These are phyloP conservation scores for Pocota personata DNA, from an alignment of 2,888 invertebrate genomes.

Conservation along the genomic window DNA sequence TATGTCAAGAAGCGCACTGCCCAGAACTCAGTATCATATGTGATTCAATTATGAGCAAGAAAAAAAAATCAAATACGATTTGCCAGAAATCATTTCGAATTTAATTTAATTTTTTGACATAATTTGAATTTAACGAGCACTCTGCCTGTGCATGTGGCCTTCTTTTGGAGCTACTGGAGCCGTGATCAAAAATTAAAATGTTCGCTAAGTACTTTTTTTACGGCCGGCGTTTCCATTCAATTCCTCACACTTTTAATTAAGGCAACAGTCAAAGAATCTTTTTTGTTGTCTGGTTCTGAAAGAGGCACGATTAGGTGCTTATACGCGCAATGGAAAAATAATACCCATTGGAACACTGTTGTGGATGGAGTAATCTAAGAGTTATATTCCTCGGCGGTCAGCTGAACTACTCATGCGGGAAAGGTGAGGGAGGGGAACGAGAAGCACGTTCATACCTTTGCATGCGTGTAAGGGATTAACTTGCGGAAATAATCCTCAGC, in stretches of 20 bases:
- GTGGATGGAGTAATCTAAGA: slow-evolving; percentile 63
- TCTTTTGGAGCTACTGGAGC: slow-evolving; percentile 11
- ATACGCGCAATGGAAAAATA: slow-evolving; percentile 35
- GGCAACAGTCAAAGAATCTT: slow-evolving; percentile 51
- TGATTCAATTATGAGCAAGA: neutral
- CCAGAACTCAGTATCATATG: neutral
- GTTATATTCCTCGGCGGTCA: slow-evolving; percentile 55
- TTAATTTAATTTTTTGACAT: slow-evolving; percentile 37
- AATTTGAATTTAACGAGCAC: slow-evolving; percentile 45
- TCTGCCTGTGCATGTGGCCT: neutral
- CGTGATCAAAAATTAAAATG: slow-evolving; percentile 65
- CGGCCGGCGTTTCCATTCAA: slow-evolving; percentile 42
- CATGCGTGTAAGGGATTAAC: slow-evolving; percentile 70
- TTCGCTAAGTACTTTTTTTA: slow-evolving; percentile 59
- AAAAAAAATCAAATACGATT: neutral
- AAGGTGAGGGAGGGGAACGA: slow-evolving; percentile 2
- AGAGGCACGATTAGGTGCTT: slow-evolving; percentile 65
- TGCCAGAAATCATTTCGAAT: slow-evolving; percentile 5
- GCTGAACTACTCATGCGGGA: slow-evolving; percentile 33
- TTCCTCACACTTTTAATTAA: slow-evolving; percentile 66
- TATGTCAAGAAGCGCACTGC: neutral
- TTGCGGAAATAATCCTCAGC: slow-evolving; percentile 71
- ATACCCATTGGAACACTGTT: slow-evolving; percentile 16
- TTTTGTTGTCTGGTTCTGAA: slow-evolving; percentile 34
- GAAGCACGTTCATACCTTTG: slow-evolving; percentile 55